These are phyloP conservation scores for Dipus sagitta DNA, from an alignment of 2,797 vertebrate genomes.

Conservation along the genomic window DNA sequence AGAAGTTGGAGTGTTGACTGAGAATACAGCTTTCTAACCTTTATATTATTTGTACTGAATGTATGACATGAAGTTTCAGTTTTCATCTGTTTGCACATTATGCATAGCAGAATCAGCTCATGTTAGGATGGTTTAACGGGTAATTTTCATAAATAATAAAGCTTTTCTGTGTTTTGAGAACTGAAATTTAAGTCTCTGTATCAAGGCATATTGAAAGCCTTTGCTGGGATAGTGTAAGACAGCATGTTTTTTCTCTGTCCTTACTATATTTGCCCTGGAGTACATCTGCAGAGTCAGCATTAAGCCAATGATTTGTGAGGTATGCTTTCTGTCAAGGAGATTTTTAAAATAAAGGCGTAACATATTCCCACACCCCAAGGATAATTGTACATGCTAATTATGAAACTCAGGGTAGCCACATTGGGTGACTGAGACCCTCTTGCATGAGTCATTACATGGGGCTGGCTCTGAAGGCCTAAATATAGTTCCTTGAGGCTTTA, in stretches of 20 bases:
- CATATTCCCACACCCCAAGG: slow-evolving; percentile 34
- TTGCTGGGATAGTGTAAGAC: slow-evolving; percentile 68
- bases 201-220: slow-evolving; percentile 72
- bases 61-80: slow-evolving; percentile 56
- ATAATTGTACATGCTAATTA: slow-evolving; percentile 15
- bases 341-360: slow-evolving; percentile 48
- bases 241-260: slow-evolving; percentile 59
- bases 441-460: background rate
- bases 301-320: slow-evolving; percentile 48
- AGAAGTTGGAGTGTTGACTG: background rate
- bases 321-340: slow-evolving; percentile 52
- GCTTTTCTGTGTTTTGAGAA: slow-evolving; percentile 64
- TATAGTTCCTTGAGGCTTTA: slow-evolving; percentile 43
- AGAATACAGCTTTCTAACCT: background rate
- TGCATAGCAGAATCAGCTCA: slow-evolving; percentile 46
- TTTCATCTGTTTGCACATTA: slow-evolving; percentile 69
- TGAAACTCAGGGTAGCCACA: slow-evolving; percentile 22
- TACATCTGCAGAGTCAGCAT: slow-evolving; percentile 50
- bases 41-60: slow-evolving; percentile 39
- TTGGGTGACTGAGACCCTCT: background rate
- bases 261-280: slow-evolving; percentile 68
- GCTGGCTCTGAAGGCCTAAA: slow-evolving; percentile 12
- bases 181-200: slow-evolving; percentile 73
- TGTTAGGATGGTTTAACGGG: slow-evolving; percentile 73
- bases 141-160: slow-evolving; percentile 58